Base-by-base conservation (phyloP, 2,888 invertebrate genomes). In the Meteorus cinctellus region DNA sequence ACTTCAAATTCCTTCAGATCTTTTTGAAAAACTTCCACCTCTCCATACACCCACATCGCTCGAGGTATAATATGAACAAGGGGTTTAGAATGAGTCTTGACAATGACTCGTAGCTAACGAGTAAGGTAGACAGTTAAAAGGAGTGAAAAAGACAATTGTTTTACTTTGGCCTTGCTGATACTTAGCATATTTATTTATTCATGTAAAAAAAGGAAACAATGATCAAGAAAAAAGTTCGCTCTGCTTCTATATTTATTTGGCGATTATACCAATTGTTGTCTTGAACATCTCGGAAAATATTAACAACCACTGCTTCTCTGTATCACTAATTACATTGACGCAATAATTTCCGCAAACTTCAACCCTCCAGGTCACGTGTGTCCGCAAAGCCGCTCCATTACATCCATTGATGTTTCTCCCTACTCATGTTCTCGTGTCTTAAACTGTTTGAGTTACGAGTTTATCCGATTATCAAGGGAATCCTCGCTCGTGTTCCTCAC, bases 391-490 rank as follows among this genome's bases (percentile, higher is more conserved):
- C 82, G 78, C 77, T 76, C 85, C 80, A 84, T 84, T 84, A 84
- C 82, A 80, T 79, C 81, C 80, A 78, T 80, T 72, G 76, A 83
- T 62, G 70, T 81, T 80, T 77, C 80, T 81, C 79, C 79, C 79
- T 78, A 82, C 80, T 78, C 60, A 59, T 79, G 80, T 80, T 80
- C 78, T 77, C 75, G 72, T 81, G 79, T 80, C 85, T 86, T 87
- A 86, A 87, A 85, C 86, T 88, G 85, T 87, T 87, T 87, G 86
- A 87, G 85, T 88, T 87, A 85, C 83, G 86, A 87, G 85, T 88
- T 87, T 86, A 83, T 84, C 81, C 85, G 86, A 86, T 88, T 87
- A 88, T 81, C 81, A 78, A 80, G 75, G 77, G 81, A 84, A 84
- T 84, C 83, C 83, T 81, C 81, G 82, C 36, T 19, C 34, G n/a